Evolutionary conservation across 2,888 invertebrate genomes (phyloP), one percentile per base, ranked within the genome.

Genomic region (Hydrotaea diabolus): DNA sequence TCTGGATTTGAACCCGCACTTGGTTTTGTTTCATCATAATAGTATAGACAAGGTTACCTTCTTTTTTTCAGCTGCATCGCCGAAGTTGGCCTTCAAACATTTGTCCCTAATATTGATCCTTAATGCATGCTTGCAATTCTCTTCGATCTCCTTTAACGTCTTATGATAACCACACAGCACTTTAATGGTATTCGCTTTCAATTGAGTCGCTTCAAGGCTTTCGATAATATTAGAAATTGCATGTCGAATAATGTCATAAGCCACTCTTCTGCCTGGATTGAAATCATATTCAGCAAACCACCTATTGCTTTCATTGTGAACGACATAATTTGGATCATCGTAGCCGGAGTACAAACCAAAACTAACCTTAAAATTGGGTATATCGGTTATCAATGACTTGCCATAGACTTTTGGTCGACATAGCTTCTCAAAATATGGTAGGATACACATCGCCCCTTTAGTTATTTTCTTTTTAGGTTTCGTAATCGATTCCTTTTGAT

Each of bases 351-450:
- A 87, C 1, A 73, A 26, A 1, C 72, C 55, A 17, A 87, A 76
- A 8, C 57, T 31, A 0, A 86, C 82, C 26, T 36, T 80, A 31
- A 81, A 82, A 59, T 82, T 80, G 0, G 87, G 86, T 17, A 83
- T 55, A 0, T 76, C 17, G 4, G 83, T 21, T 13, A 77, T 79
- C 2, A 87, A 64, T 11, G 75, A 43, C 43, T 86, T 86, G 19
- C 86, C 87, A 74, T 84, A 86, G 4, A 55, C 71, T 4, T 69
- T 11, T 5, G 86, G 89, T 21, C 79, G 80, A 3, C 55, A 69
- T 26, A 87, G 69, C 39, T 86, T 87, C 64, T 87, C 78, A 55
- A 89, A 88, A 83, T 90, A 89, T 0, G 90, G 90, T 21, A 86
- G 81, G 2, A 76, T n/a, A 71, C 77, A 72, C 31, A 31, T 31